Evolutionary conservation across 2,113 vertebrate species (phyloP).

Genomic region (Epinephelus cyanopodus): DNA sequence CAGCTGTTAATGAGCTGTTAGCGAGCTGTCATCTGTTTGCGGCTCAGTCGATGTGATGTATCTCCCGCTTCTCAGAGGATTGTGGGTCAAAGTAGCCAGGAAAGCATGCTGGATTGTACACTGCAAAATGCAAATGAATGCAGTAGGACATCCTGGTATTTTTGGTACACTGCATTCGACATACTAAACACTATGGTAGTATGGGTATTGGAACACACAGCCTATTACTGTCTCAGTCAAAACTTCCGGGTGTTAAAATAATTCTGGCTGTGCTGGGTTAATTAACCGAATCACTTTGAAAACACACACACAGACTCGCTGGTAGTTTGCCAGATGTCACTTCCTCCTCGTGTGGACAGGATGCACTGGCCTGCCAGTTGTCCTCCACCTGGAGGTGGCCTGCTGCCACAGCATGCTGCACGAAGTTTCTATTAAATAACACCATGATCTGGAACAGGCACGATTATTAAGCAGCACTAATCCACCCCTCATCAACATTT

Average conservation of each 20-base stretch:
- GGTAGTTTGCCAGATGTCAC: conserved; percentile 15
- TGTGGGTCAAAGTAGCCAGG: too few species aligned
- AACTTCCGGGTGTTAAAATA: conserved; percentile 15
- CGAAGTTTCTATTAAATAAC: conserved; percentile 21
- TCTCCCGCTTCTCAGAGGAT: too few species aligned
- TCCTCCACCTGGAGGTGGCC: conserved; percentile 6
- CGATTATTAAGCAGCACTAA: conserved; percentile 34
- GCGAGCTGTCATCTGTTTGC: too few species aligned
- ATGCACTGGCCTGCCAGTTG: not conserved
- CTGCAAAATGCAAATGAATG: too few species aligned
- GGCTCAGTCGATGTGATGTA: too few species aligned
- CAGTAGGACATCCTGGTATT: too few species aligned
- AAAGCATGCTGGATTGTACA: too few species aligned
- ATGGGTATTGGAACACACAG: too few species aligned
- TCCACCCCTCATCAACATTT: conserved; percentile 19
- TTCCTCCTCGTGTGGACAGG: not conserved
- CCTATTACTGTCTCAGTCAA: not conserved
- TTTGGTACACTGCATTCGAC: too few species aligned
- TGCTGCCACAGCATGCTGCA: not conserved
- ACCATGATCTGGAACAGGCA: conserved; percentile 14
- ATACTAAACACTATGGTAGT: too few species aligned
- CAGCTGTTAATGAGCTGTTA: too few species aligned
- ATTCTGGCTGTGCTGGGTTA: not conserved
- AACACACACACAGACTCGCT: not conserved
- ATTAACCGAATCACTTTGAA: not conserved